These are phyloP conservation scores for Lamprotornis superbus DNA, from an alignment of 2,113 vertebrate species.

Conservation along the genomic window DNA sequence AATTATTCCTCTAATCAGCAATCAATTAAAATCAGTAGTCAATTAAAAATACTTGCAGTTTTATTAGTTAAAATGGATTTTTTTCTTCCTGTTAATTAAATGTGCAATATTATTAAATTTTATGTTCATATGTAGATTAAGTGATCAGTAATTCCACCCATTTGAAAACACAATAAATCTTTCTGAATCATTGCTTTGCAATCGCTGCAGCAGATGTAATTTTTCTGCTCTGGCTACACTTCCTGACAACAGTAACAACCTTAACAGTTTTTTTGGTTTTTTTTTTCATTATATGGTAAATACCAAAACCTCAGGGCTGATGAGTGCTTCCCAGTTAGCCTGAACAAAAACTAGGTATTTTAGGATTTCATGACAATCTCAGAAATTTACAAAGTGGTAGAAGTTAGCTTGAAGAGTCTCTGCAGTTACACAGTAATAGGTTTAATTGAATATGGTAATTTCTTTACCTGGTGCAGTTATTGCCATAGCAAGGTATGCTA, in stretches of 20 bases:
- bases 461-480: not conserved
- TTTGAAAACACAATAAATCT: not conserved
- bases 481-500: not conserved
- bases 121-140: not conserved
- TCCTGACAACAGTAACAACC: not conserved
- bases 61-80: not conserved
- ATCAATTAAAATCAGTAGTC: no score
- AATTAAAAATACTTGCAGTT: not conserved
- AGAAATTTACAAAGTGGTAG: not conserved
- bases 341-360: not conserved
- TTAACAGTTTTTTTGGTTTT: not conserved
- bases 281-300: not conserved
- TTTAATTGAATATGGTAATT: not conserved
- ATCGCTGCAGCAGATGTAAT: not conserved
- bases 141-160: not conserved
- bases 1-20: not conserved
- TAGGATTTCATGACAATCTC: not conserved
- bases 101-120: not conserved
- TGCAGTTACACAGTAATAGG: not conserved
- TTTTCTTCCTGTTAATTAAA: not conserved
- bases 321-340: fast-evolving
- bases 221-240: not conserved
- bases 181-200: not conserved
- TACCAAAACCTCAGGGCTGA: not conserved
- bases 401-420: not conserved